Conservation (phyloP, 2,113 vertebrate genomes). For the Cinclus cinclus region DNA sequence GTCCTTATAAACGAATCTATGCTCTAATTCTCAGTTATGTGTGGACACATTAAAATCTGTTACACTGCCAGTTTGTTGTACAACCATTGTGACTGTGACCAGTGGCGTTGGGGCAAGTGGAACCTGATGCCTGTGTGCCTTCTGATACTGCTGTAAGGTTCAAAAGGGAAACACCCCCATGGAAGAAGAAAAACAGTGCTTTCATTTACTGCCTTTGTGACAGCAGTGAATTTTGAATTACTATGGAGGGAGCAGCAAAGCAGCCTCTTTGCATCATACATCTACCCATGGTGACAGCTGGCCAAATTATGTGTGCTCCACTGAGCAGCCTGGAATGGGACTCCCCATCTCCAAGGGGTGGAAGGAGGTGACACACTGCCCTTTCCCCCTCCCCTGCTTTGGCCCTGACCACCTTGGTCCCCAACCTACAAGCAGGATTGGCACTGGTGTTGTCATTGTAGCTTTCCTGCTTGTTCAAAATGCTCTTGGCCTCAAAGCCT, state of each 20-base stretch:
- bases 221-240: background rate
- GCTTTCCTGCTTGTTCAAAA: background rate
- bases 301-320: background rate
- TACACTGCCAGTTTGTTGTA: rapidly evolving
- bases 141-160: background rate
- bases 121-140: background rate
- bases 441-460: rapidly evolving
- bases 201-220: background rate
- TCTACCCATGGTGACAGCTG: background rate
- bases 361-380: background rate
- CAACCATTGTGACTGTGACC: background rate
- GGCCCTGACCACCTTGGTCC: background rate
- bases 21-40: background rate
- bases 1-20: background rate
- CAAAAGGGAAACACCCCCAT: background rate
- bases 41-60: background rate
- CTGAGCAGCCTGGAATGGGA: background rate
- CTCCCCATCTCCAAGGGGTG: background rate
- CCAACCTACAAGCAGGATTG: background rate
- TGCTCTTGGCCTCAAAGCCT: background rate
- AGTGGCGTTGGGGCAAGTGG: background rate
- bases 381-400: background rate
- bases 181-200: background rate
- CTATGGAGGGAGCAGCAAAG: background rate
- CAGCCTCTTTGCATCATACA: background rate